Base-by-base conservation (phyloP, 2,888 invertebrate species). In the Clunio marinus region DNA sequence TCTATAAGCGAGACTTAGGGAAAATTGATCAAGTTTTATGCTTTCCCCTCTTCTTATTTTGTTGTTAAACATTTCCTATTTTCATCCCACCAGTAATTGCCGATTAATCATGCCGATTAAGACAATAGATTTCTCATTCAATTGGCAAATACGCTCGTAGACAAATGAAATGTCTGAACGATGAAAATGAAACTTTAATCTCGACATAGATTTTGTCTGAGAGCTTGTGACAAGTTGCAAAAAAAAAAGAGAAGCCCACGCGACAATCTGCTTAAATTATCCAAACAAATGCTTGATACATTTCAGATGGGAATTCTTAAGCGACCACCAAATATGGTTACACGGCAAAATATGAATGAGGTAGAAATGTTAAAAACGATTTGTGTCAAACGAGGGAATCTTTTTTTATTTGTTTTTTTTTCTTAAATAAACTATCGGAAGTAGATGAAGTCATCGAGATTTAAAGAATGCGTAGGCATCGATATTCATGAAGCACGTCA, bases 41-140 rank as follows among this genome's bases (percentile, higher is more conserved):
- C 27, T 13, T 25, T 15, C 25, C 55, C 10, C 2, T 8, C 2
- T 7, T 4, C 3, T 22, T 7, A 3, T n/a, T 45, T 3, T 45
- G 28, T 25, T 25, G 13, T 24, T 27, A 8, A 10, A 57, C 20
- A 25, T 55, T 57, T 27, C 22, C 15, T 27, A 57, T 57, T 57
- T 57, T 57, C 22, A 57, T 51, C 20, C 20, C 15, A 17, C 10
- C 41, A 51, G 20, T 51, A 51, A 51, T 20, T 51, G 51, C 8
- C 51, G 10, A 51, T 51, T 51, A 51, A 51, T 51, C 51, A 51
- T 51, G 41, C 41, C 20, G 51, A 2, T 22, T 2, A 17, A 51
- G 10, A 22, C 51, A 51, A 51, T 51, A 7, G 51, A 17, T 51
- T 15, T 45, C 45, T 45, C 45, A 17, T 22, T 5, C 51, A 20